Percentiles rank a stretch among this genome's conserved stretches.
Evolutionary conservation across 2,113 vertebrate species (phyloP).

Genomic region (Lepus europaeus): DNA sequence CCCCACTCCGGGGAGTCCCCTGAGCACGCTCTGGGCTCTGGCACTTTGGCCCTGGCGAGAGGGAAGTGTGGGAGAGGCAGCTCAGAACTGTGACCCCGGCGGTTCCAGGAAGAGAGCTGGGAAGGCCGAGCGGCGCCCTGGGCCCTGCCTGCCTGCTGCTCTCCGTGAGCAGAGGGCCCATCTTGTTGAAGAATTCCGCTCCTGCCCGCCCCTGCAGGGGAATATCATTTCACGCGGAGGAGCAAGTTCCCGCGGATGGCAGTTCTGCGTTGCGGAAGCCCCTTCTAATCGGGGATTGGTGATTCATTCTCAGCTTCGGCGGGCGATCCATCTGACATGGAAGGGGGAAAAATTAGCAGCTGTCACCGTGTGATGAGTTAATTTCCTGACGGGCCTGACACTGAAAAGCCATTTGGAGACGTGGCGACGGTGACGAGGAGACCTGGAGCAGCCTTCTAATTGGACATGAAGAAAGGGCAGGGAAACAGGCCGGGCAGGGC

Average conservation of each 20-base stretch:
- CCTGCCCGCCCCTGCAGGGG: conserved; percentile 81
- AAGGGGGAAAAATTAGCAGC: conserved; percentile 98
- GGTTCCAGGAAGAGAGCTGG: conserved; percentile 78
- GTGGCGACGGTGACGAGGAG: conserved; percentile 93
- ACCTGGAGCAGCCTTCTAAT: conserved; percentile 93
- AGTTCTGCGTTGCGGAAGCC: conserved; percentile 92
- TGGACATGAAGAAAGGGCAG: conserved; percentile 93
- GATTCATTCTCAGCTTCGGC: conserved; percentile 97
- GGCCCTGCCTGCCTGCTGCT: no score
- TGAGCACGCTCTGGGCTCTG: no score
- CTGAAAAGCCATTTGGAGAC: conserved; percentile 93
- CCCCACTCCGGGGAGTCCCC: no score
- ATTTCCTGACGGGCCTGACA: conserved; percentile 98
- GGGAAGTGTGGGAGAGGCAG: conserved; percentile 47
- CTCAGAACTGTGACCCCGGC: conserved; percentile 67
- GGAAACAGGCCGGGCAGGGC: conserved; percentile 76
- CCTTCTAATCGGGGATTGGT: conserved; percentile 96
- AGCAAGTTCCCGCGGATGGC: conserved; percentile 90
- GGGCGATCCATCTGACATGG: conserved; percentile 96
- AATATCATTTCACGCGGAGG: conserved; percentile 90
- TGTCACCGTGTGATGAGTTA: conserved; percentile 97
- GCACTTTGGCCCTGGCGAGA: background rate
- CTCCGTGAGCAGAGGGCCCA: background rate
- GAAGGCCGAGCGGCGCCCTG: background rate
- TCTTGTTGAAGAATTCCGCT: conserved; percentile 82